phyloP scores from a whole-genome alignment of 2,888 invertebrate species.

The Parasteatoda lunata region DNA sequence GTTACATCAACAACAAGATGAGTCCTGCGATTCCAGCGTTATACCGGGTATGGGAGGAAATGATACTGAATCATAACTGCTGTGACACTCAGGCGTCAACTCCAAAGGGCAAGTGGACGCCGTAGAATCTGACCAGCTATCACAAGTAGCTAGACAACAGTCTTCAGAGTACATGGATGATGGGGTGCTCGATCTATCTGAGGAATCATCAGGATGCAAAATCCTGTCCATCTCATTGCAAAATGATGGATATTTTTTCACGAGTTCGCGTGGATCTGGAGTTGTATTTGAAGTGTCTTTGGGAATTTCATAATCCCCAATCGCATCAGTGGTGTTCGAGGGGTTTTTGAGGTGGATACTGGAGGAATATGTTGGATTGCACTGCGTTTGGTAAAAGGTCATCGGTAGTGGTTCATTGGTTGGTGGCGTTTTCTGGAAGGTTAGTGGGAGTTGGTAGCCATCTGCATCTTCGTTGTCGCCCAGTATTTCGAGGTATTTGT shows the following conservation, averaged over 20 bases:
- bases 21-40: slow-evolving; percentile 38
- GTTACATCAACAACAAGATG: slow-evolving; percentile 48
- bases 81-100: slow-evolving; percentile 10
- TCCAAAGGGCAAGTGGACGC: slow-evolving; percentile 56
- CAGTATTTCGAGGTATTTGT: slow-evolving; percentile 70
- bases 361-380: not conserved
- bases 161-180: slow-evolving; percentile 14
- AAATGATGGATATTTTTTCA: not conserved
- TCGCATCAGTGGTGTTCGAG: not conserved
- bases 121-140: slow-evolving; percentile 64
- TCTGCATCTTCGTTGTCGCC: slow-evolving; percentile 69
- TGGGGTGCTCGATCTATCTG: slow-evolving; percentile 3
- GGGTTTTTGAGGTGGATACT: not conserved
- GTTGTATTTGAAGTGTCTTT: not conserved
- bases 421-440: not conserved
- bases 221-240: slow-evolving; percentile 9
- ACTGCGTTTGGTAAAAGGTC: not conserved
- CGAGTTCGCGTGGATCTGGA: not conserved
- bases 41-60: slow-evolving; percentile 38
- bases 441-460: slow-evolving; percentile 70
- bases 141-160: slow-evolving; percentile 53
- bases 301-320: not conserved
- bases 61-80: slow-evolving; percentile 34
- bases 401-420: not conserved
- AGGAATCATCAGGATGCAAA: not conserved